Conservation (phyloP, 1,140 invertebrate species). For the Arion vulgaris region DNA sequence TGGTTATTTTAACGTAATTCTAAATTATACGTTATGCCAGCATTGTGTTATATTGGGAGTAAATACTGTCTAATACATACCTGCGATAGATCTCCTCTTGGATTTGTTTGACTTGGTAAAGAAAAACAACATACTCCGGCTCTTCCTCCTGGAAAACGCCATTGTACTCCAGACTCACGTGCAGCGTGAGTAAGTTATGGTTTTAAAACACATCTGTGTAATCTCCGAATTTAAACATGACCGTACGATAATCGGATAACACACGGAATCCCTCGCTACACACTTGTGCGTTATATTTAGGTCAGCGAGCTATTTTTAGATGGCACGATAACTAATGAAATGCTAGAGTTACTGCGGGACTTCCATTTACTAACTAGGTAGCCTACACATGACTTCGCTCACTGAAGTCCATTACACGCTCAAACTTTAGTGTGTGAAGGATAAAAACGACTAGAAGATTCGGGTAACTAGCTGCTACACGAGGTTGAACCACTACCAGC, state of each 20-base stretch:
- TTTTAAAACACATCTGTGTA: background rate
- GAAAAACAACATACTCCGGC: constrained; percentile 24
- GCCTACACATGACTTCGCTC: no score
- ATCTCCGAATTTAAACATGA: background rate
- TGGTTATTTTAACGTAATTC: no score
- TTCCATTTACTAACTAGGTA: no score
- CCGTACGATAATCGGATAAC: background rate
- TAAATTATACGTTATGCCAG: no score
- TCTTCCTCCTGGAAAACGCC: constrained; percentile 31
- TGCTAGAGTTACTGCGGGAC: no score
- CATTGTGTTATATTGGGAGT: no score
- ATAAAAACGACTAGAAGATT: background rate
- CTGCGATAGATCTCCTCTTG: constrained; percentile 19
- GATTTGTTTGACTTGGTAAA: constrained; percentile 14
- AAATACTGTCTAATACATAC: background rate
- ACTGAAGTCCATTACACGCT: no score
- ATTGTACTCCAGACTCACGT: background rate
- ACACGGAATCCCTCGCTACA: background rate
- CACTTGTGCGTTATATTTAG: no score
- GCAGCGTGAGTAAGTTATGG: background rate
- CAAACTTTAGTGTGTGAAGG: background rate
- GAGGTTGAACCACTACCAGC: background rate
- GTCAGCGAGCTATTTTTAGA: no score
- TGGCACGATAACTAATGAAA: no score
- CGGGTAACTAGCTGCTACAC: background rate